Base-by-base conservation (phyloP, 1,140 invertebrate genomes). In the Cecropterus lyciades region DNA sequence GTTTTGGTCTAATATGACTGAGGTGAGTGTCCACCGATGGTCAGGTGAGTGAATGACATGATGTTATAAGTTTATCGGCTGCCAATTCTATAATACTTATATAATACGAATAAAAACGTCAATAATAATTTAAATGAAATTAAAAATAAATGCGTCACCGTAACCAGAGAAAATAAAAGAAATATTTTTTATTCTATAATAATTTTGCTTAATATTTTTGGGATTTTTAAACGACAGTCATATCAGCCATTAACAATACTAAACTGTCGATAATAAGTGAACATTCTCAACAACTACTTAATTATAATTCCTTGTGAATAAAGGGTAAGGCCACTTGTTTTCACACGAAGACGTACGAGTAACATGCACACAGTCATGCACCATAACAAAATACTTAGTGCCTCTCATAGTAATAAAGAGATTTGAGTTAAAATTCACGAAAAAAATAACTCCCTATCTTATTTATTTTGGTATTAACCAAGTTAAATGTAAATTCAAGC, bases 351-450 rank as follows among this genome's bases (percentile, higher is more conserved):
- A 57, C 55, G 10, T 52, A 51, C 20, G 13, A 43, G 4, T 43
- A 65, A 64, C 75, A 73, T 69, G 66, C 79, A 82, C 78, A 75
- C 75, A 70, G 42, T 59, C 82, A 85, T 85, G 83, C 83, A 77
- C 67, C 65, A 67, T 65, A 67, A 72, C 55, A 70, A 7, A 49
- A 72, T 43, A 66, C 24, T 37, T 5, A 49, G 6, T 13, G 45
- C 37, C 57, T 14, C 11, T 3, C 14, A 45, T 16, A 17, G 30
- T 46, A 60, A 57, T 57, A 46, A 57, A 57, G 40, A 27, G 9
- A 33, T 8, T 8, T 33, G 9, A 33, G 9, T 33, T 33, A 0
- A 33, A 33, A 33, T 33, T 24, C 20, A 33, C 30, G 3, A 33
- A 7, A 8, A 9, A 33, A 33, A 7, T 1, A 1, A 3, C 7